Percentiles rank a stretch among this genome's conserved stretches.
These are phyloP conservation scores for Piscicola geometra DNA, from an alignment of 2,888 invertebrate genomes.

Conservation along the genomic window DNA sequence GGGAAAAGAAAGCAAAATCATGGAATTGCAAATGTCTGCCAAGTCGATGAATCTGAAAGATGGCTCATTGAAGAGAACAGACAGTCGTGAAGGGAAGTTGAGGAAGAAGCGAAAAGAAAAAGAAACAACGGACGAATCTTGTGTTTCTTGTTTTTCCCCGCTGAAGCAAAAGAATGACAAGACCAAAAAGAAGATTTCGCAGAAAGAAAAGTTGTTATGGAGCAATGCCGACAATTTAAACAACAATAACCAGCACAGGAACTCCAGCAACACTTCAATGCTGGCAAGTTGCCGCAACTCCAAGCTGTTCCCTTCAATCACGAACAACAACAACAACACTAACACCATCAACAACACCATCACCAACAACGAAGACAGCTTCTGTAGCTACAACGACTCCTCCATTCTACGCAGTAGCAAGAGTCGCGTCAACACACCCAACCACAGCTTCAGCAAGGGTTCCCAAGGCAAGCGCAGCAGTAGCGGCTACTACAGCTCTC, in stretches of 20 bases:
- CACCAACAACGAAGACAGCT: slow-evolving; percentile 15
- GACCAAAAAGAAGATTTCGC: background rate
- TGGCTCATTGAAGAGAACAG: too few relatives aligned
- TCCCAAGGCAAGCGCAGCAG: background rate
- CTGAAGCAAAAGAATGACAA: background rate
- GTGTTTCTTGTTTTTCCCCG: background rate
- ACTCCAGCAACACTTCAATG: slow-evolving; percentile 7
- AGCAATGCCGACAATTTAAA: too few relatives aligned
- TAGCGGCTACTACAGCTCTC: background rate
- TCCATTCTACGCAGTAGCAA: slow-evolving; percentile 11
- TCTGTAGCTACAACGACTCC: background rate
- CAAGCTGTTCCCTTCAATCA: too few relatives aligned
- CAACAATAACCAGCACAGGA: background rate
- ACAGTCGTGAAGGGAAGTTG: too few relatives aligned
- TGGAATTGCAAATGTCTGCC: too few relatives aligned
- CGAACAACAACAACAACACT: too few relatives aligned
- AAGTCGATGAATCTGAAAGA: too few relatives aligned
- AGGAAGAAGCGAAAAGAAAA: background rate
- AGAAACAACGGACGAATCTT: background rate
- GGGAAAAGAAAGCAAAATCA: too few relatives aligned
- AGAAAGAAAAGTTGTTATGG: too few relatives aligned
- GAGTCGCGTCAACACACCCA: background rate
- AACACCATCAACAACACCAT: background rate
- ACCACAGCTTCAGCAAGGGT: background rate
- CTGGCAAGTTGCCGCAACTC: too few relatives aligned